Evolutionary conservation across 1,140 invertebrate species (phyloP), one percentile per base, ranked within the genome.

Genomic region (Drosophila nigrodunni): DNA sequence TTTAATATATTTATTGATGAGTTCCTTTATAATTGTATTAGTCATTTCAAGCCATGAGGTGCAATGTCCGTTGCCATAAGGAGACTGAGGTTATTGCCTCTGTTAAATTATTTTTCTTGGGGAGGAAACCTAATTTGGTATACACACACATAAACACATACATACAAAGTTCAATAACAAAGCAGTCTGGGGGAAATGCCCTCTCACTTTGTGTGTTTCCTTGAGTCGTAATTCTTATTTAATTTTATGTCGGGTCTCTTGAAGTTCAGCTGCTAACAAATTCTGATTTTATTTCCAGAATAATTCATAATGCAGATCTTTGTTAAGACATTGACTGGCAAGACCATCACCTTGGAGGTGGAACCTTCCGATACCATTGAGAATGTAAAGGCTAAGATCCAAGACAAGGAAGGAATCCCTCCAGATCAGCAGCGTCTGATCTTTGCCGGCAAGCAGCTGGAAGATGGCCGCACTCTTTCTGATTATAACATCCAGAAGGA

Each of bases 321-420:
- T 93, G 97, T 98, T 7, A 98, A 98, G 93, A 98, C 97, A 77
- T 94, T 98, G 46, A 98, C 97, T 74, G 97, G 97, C 46, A 98
- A 98, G 93, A 98, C 97, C 93, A 98, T 98, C 93, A 98, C 97
- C 57, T 80, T 97, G 15, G 95, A 96, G 78, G 95, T 96, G 2
- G 95, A 96, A 77, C 93, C 95, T 2, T 95, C 94, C 43, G 96
- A 96, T 72, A 95, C 95, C 0, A 96, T 96, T 87, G 95, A 96
- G 79, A 96, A 96, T 91, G 95, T 96, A 0, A 96, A 96, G 62
- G 94, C 95, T 1, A 96, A 96, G 75, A 96, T 96, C 67, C 95
- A 96, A 76, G 95, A 96, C 72, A 96, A 96, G 68, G 93, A 93
- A 93, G 95, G 92, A 0, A 95, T 94, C 64, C 95, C 95, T 7